Evolutionary conservation across 2,797 vertebrate genomes (phyloP), one percentile per base, ranked within the genome.

Genomic region (Netta rufina): DNA sequence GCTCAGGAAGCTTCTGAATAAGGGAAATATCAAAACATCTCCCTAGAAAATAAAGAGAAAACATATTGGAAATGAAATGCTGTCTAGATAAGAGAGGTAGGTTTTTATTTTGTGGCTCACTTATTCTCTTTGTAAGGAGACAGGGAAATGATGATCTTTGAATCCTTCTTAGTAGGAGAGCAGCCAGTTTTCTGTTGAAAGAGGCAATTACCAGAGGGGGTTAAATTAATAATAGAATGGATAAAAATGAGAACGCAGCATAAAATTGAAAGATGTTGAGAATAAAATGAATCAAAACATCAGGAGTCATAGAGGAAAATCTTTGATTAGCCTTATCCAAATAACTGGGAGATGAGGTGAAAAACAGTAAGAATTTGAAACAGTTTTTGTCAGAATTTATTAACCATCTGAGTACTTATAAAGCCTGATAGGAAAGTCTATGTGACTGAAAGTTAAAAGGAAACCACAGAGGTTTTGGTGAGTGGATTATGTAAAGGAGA

Each of bases 231-330:
- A 75, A 57, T 11, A 80, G 86, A 92, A 83, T 39, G 7, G 36
- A 69, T 85, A 72, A 65, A 92, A 90, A 62, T 64, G 20, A 71
- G 19, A 87, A 75, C 21, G 82, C 19, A 51, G 19, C 39, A 71
- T 54, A 79, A 39, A 74, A 45, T 32, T 30, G n/a, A 81, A 81
- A 61, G 10, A 7, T 53, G 24, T 79, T 76, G 43, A 62, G 53
- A 81, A 94, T 76, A 89, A 90, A 87, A 92, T 72, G 8, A 85
- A 85, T 33, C 13, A 72, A 92, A 93, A 1, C 53, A 74, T 72
- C 54, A 80, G 47, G 39, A 80, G 70, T 60, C 0, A 2, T 3
- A 18, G 27, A 74, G 24, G 20, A 24, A 60, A 30, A 38, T 56
- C 9, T 78, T 81, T 76, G 27, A 73, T 88, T 91, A 72, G 19